Base-by-base conservation (phyloP, 2,113 vertebrate species). In the Syngnathoides biaculeatus region DNA sequence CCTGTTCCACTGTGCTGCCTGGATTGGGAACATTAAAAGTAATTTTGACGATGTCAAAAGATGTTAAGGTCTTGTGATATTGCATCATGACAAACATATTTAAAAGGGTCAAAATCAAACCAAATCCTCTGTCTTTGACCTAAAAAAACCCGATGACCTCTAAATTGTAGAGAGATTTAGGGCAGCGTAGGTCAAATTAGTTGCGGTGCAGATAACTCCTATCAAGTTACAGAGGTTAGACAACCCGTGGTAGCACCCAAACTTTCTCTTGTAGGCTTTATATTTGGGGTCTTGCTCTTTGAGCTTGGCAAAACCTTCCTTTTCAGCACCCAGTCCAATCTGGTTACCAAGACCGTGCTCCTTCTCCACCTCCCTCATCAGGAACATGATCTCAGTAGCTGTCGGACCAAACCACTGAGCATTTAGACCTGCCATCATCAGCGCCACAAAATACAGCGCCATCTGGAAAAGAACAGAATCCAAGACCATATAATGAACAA, bases 201-300 rank as follows among this genome's bases (percentile, higher is more conserved):
- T 40, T 0, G 93, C 94, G 15, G 88, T 94, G 82, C 92, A 93
- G 67, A 93, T 11, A 42, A 97, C 82, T 1, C 92, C 92, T 0
- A 87, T 77, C 69, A 95, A 85, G 71, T 95, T 95, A 78, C 93
- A 93, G 50, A 96, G 82, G 35, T 55, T 90, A n/a, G 94, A 94
- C 52, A 95, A 38, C 19, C 92, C 92, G 0, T 95, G 94, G 85
- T 92, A 94, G n/a, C 73, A 87, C 38, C 90, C 86, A 68, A 97
- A 97, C 6, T 24, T 80, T 24, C 68, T 77, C 48, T 84, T 91
- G 60, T 80, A 79, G 15, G 69, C 84, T 55, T 42, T 82, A 82
- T 96, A 96, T 79, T 95, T 95, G 58, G 93, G 92, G 78, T 97
- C 94, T 82, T 92, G 88, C 55, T 92, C 92, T 48, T 80, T 89